These are phyloP conservation scores for Rosalia funebris DNA, from an alignment of 2,888 invertebrate genomes.

Conservation along the genomic window DNA sequence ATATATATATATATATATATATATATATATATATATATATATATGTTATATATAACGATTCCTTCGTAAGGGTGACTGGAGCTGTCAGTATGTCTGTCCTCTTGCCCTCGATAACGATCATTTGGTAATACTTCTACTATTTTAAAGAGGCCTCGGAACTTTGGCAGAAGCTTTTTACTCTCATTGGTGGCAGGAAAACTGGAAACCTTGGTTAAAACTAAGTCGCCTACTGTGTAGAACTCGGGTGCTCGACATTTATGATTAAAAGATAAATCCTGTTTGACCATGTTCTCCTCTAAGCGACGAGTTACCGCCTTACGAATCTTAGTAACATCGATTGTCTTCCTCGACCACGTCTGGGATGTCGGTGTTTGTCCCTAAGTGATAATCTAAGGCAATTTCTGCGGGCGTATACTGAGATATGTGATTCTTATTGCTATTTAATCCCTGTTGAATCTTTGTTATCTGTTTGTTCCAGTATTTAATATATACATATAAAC, in stretches of 20 bases:
- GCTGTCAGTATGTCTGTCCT: constrained; percentile 2
- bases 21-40: too few relatives aligned
- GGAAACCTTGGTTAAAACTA: constrained; percentile 32
- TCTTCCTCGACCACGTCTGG: constrained; percentile 3
- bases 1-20: too few relatives aligned
- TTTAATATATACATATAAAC: too few relatives aligned
- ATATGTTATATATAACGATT: constrained; percentile 3
- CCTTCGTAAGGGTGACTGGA: constrained; percentile 8
- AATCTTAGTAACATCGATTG: too few relatives aligned
- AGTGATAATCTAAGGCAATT: constrained; percentile 24
- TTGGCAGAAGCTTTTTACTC: constrained; percentile 20
- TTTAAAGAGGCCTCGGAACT: constrained; percentile 6
- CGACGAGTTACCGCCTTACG: too few relatives aligned
- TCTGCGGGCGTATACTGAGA: constrained; percentile 26
- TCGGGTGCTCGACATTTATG: constrained; percentile 20
- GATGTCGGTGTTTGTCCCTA: constrained; percentile 29
- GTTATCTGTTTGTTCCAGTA: constrained; percentile 3
- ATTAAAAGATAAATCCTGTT: constrained; percentile 24
- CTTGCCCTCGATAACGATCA: constrained; percentile 21
- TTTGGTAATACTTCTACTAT: constrained; percentile 29
- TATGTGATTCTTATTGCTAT: constrained; percentile 13
- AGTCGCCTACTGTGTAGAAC: constrained; percentile 26
- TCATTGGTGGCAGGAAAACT: constrained; percentile 30
- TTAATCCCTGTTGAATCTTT: constrained; percentile 31
- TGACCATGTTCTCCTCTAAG: constrained; percentile 16